Evolutionary conservation across 2,888 invertebrate species (phyloP), one percentile per base, ranked within the genome.

Genomic region (Mongoloraphidia duomilia): DNA sequence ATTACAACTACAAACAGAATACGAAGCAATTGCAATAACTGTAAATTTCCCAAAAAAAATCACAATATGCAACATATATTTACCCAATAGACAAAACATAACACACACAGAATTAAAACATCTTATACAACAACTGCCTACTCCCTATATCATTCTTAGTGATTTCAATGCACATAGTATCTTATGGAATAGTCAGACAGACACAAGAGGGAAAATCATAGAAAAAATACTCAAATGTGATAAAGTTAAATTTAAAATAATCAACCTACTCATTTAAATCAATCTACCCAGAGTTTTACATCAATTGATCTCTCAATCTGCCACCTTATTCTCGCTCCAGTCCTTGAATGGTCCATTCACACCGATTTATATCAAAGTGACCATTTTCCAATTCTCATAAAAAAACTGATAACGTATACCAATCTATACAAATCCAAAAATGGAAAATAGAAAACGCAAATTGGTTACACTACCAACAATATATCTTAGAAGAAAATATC

Each of bases 161-260:
- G 49, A 51, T 44, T 50, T 51, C 40, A 51, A 51, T 45, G 49
- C 50, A 34, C 52, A 47, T 41, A 48, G 43, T 42, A n/a, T 44
- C 33, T 13, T 47, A 17, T 50, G 50, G 49, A 45, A 47, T 8
- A 37, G 33, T 2, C 38, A 43, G 11, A 43, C 38, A 8, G 46
- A 50, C 5, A 36, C 9, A 12, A 41, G 43, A 44, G 44, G 47
- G 12, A 50, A 48, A 8, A 26, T 34, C n/a, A 39, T 52, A 10
- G 50, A 50, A 44, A 52, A 50, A 45, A 2, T 50, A 14, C 10
- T 47, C 11, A 37, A 40, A 37, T 34, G 11, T 26, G 17, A 43
- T 37, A 48, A 48, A n/a, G 10, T 50, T 11, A 33, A 35, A 26
- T 34, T 50, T 50, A 11, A 50, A 49, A 46, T 12, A 38, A 38